Base-by-base conservation (phyloP, 2,888 invertebrate genomes). In the Melikaiella ostensackeni region DNA sequence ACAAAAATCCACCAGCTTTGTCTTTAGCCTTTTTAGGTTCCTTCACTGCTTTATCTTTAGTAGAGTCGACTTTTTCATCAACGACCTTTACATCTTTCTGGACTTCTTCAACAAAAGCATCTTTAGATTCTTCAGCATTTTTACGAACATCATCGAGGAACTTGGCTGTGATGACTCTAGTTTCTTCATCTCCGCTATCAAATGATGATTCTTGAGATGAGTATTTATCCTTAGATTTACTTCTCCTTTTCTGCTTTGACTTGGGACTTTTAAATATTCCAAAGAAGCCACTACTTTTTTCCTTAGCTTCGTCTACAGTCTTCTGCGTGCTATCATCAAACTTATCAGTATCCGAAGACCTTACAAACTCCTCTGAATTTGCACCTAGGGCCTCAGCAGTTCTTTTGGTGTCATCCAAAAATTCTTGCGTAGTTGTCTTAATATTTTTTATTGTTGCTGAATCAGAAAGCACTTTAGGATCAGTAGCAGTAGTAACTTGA, bases 121-220 rank as follows among this genome's bases (percentile, higher is more conserved):
- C 79, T n/a, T 78, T 80, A 27, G 76, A 59, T 27, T 79, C 82
- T 57, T 87, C 86, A 0, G 87, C 86, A 6, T 80, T 73, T 74
- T 85, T 86, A n/a, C 81, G 86, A 1, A 86, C 86, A 50, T 89
- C 89, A 9, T 88, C 86, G 50, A 88, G 78, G 35, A 90, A 84
- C 19, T 84, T 84, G 0, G 84, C 85, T 5, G 89, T 88, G 13
- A 83, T 79, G 1, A 84, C 81, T 76, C 84, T 84, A 30, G 86
- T 63, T 73, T 90, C 90, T 75, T 90, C 90, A 46, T 90, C 89
- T 1, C 89, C 88, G 19, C 88, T 88, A 61, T 90, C 90, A 27
- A 88, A 85, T 1, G 89, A 89, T 5, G 86, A 80, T 5, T 88
- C 88, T 66, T 89, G 90, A 2, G 86, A 85, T 6, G 87, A 79